phyloP scores from a whole-genome alignment of 1,140 invertebrate genomes.

The Brachionus calyciflorus region DNA sequence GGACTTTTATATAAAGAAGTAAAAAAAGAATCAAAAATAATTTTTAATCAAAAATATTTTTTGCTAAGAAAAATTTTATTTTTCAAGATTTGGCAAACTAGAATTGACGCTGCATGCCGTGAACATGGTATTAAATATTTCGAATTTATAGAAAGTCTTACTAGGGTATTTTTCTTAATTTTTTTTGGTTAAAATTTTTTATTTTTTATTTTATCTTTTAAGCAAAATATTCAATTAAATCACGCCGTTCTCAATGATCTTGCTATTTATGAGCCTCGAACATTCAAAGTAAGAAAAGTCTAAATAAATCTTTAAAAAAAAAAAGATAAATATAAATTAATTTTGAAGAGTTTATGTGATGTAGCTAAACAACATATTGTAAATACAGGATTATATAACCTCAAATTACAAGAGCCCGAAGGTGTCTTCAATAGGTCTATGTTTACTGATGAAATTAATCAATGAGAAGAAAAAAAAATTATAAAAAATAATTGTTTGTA shows the following conservation, averaged over 20 bases:
- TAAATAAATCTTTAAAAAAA: neutral
- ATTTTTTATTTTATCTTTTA: neutral
- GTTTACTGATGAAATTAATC: constrained; percentile 42
- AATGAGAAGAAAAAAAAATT: constrained; percentile 20
- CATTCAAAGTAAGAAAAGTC: neutral
- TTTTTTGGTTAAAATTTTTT: neutral
- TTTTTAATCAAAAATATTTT: neutral
- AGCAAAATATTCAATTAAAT: constrained; percentile 47
- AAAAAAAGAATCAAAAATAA: neutral
- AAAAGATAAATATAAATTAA: neutral
- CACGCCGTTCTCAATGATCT: constrained; percentile 31
- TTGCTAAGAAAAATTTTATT: neutral
- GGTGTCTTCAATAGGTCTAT: constrained; percentile 41
- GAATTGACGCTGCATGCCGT: constrained; percentile 31
- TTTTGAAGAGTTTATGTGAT: constrained; percentile 26
- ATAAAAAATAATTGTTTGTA: neutral
- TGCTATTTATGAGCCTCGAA: constrained; percentile 44
- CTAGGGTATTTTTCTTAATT: neutral
- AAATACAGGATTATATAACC: constrained; percentile 35
- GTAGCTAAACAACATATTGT: constrained; percentile 45
- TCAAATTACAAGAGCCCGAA: constrained; percentile 8
- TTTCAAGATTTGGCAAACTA: constrained; percentile 43
- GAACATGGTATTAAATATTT: constrained; percentile 41
- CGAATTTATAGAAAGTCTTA: constrained; percentile 26
- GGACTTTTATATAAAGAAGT: constrained; percentile 46